Evolutionary conservation across 2,113 vertebrate genomes (phyloP).

Genomic region (Cinclus cinclus): DNA sequence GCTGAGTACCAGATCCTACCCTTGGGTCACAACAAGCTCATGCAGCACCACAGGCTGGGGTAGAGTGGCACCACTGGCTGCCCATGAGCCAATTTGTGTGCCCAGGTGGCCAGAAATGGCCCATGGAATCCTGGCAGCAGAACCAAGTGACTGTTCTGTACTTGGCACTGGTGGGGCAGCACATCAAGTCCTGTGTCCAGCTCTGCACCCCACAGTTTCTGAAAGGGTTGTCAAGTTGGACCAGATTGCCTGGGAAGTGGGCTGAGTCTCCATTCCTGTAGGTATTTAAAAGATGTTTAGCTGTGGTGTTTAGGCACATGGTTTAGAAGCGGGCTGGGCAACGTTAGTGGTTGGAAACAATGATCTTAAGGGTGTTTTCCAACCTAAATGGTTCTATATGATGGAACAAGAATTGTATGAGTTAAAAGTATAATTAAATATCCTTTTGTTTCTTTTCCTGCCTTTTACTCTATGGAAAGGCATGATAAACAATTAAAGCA

Average conservation of each 20-base stretch:
- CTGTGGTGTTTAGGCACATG: neutral
- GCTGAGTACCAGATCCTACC: neutral
- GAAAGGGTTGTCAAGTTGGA: neutral
- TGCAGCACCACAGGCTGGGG: accelerated
- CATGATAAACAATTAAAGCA: neutral
- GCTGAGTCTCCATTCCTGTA: neutral
- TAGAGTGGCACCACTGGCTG: neutral
- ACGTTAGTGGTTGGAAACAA: neutral
- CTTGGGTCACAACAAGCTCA: neutral
- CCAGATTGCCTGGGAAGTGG: neutral
- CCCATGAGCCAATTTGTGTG: too few relatives aligned
- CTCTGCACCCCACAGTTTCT: neutral
- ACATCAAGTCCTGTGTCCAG: neutral
- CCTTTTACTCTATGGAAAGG: neutral
- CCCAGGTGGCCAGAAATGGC: neutral
- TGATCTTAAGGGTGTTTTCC: neutral
- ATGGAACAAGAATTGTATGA: neutral
- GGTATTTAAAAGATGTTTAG: neutral
- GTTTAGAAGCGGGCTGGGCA: neutral
- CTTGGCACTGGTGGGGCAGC: neutral
- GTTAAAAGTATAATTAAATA: neutral
- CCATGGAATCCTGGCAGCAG: neutral
- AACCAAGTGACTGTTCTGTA: neutral
- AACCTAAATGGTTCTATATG: neutral
- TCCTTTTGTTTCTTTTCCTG: neutral